Evolutionary conservation across 2,797 vertebrate genomes (phyloP).

Genomic region (Synaphobranchus kaupii): DNA sequence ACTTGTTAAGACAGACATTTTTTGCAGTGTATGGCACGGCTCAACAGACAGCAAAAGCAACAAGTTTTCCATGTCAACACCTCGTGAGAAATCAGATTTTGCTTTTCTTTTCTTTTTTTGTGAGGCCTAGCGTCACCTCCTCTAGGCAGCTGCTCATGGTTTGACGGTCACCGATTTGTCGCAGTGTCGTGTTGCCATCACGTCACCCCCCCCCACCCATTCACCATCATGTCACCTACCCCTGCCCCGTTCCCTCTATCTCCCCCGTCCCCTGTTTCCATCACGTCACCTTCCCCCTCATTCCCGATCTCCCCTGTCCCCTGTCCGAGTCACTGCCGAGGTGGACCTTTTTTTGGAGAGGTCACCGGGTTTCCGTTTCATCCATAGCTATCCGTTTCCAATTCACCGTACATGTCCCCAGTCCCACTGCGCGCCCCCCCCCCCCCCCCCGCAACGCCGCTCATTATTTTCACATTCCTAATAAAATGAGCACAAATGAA

Average conservation of each 20-base stretch:
- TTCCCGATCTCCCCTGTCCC: background rate
- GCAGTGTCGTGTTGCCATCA: background rate
- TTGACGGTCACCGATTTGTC: background rate
- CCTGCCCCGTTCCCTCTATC: background rate
- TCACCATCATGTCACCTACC: background rate
- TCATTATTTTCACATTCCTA: conserved; percentile 25
- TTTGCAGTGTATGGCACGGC: background rate
- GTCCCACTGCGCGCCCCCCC: background rate
- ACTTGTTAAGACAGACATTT: too few relatives aligned
- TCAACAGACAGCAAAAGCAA: background rate
- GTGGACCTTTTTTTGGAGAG: background rate
- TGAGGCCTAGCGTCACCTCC: background rate
- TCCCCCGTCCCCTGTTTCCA: too few relatives aligned
- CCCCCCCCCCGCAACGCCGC: too few relatives aligned
- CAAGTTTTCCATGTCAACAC: background rate
- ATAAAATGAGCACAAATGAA: background rate
- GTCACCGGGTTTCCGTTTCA: background rate
- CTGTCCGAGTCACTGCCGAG: background rate
- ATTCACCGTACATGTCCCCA: background rate
- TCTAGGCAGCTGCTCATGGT: background rate
- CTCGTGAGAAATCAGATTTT: background rate
- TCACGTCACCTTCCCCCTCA: background rate
- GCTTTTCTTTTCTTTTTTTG: background rate
- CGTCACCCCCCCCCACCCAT: background rate
- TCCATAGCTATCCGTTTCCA: background rate